Evolutionary conservation across 2,888 invertebrate species (phyloP), one percentile per base, ranked within the genome.

Genomic region (Cataglyphis altisquamis): DNA sequence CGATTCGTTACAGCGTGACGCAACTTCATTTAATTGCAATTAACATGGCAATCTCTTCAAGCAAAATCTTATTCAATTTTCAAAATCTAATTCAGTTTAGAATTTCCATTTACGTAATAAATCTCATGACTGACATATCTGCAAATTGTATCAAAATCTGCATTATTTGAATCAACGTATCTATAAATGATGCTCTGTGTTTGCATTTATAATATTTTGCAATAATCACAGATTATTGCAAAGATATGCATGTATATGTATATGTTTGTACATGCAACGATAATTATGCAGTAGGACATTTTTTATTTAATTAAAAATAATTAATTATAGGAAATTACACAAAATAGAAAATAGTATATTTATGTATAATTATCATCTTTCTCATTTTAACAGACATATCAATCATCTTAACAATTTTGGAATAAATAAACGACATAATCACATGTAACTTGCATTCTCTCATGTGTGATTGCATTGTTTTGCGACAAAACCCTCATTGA

Each of bases 401-500:
- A 32, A 62, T 29, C n/a, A 41, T 21, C 39, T 39, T 62, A 9
- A 45, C 4, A 1, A 62, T 62, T 12, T n/a, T 32, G 15, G 2
- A 45, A 32, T 45, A 45, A 45, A 41, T 41, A 29, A 25, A 73
- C 1, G 29, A 41, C 9, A 29, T 82, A 75, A 88, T 86, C 75
- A 86, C 86, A 88, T 82, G 64, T 85, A 32, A 66, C 39, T 62
- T 66, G 68, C 55, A 67, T 85, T 84, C 82, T 86, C 81, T 32
- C 36, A 21, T 55, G 9, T 70, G 10, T 39, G 18, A 9, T 39
- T 60, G 8, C 1, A n/a, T 15, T 52, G 63, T 32, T 63, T 62
- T 67, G 83, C 75, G 82, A 75, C 74, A 63, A 66, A 48, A 73
- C 66, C 83, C 83, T 87, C 84, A 88, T 90, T 89, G 87, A 88